phyloP scores from a whole-genome alignment of 2,888 invertebrate genomes.

The Hemaris fuciformis region DNA sequence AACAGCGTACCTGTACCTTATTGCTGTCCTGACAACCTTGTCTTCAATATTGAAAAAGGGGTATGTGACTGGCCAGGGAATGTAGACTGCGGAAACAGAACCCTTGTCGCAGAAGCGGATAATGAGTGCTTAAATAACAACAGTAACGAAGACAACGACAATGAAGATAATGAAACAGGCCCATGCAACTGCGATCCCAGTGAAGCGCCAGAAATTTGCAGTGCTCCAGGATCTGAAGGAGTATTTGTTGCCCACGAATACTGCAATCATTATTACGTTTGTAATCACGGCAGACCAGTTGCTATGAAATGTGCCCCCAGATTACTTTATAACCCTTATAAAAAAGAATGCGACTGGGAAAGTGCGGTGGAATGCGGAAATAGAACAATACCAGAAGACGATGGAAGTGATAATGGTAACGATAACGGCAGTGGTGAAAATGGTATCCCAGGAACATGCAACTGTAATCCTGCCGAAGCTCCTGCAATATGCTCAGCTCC shows the following conservation, averaged over 20 bases:
- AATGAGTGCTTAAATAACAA: not conserved
- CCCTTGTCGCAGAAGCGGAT: constrained; percentile 19
- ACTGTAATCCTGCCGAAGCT: constrained; percentile 29
- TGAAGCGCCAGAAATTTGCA: constrained; percentile 40
- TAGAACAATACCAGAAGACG: constrained; percentile 25
- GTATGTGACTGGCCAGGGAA: constrained; percentile 40
- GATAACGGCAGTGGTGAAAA: constrained; percentile 9
- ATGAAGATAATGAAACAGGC: not conserved
- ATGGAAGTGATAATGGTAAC: constrained; percentile 12
- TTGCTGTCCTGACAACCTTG: constrained; percentile 30
- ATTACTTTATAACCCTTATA: constrained; percentile 39
- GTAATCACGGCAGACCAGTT: constrained; percentile 35
- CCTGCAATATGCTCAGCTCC: constrained; percentile 31
- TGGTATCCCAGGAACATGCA: constrained; percentile 14
- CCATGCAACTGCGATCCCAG: constrained; percentile 30
- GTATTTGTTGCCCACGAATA: constrained; percentile 39
- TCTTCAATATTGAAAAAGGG: constrained; percentile 32
- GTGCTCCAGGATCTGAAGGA: constrained; percentile 36
- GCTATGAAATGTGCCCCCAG: constrained; percentile 30
- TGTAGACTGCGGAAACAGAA: constrained; percentile 40
- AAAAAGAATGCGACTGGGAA: constrained; percentile 46
- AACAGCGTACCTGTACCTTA: constrained; percentile 32
- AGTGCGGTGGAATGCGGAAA: constrained; percentile 43
- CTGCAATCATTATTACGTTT: constrained; percentile 47
- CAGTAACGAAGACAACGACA: constrained; percentile 12